Evolutionary conservation across 2,888 invertebrate species (phyloP), one percentile per base, ranked within the genome.

Genomic region (Girardia tigrina): DNA sequence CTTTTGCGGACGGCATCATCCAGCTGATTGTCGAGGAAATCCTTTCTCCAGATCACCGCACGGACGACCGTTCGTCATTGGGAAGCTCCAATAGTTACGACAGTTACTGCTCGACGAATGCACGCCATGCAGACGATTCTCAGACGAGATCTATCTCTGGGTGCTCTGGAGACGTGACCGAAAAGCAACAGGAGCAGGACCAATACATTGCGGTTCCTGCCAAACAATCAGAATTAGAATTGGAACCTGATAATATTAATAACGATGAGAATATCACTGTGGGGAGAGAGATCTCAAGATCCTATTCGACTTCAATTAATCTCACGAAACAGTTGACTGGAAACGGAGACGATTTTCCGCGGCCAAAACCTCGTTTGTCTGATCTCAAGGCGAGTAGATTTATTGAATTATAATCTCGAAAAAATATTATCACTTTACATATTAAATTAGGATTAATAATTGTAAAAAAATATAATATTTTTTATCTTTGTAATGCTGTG

Each of bases 41-140:
- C 23, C 23, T 56, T 20, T 4, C 56, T 8, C 56, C 56, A 20
- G n/a, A 56, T 20, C 56, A 56, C 23, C n/a, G n/a, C n/a, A 20
- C 23, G 6, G 56, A 56, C 4, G 56, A 56, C 23, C n/a, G 56
- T 6, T 56, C 56, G 23, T 56, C 56, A 23, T 56, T 56, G n/a
- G n/a, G 56, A 20, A 56, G 56, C 23, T 56, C 56, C n/a, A 56
- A 56, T n/a, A 56, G 56, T n/a, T 56, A 56, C 23, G 56, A 56
- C 4, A 56, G 56, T 56, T 56, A 56, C 23, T 56, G 56, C n/a
- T 20, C 20, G 6, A n/a, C 23, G 4, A 56, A n/a, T 8, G 56
- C 23, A 20, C n/a, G 23, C n/a, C 8, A 36, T 16, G 8, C 16
- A 12, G n/a, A n/a, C n/a, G 36, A 12, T 36, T 12, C 36, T 12